Base-by-base conservation (phyloP, 2,888 invertebrate genomes). In the Ganaspis brasiliensis region DNA sequence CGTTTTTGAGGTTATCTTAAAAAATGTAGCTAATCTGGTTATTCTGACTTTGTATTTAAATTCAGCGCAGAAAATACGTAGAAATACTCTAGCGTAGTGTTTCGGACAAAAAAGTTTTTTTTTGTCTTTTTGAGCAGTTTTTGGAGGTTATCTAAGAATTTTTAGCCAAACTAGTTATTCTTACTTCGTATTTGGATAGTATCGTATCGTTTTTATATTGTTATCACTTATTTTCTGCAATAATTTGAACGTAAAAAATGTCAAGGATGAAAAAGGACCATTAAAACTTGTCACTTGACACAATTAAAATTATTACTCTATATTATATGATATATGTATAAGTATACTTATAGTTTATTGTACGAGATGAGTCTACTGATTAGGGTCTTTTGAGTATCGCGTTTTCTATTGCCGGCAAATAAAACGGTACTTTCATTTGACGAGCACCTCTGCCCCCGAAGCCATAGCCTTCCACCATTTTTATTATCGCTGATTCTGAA, bases 281-380 rank as follows among this genome's bases (percentile, higher is more conserved):
- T 6, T 37, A 63, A 19, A 1, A 63, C 19, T 35, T 63, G 19
- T 37, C 67, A 75, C 37, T 72, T 74, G 83, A 79, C 80, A 81
- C 74, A 79, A 75, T 81, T 81, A 79, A 56, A 40, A 77, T 79
- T 75, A 63, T 75, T 71, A 74, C 73, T 74, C 67, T 75, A 74
- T n/a, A 59, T 71, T 74, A 67, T 16, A 73, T 72, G 73, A 63
- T 75, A 71, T 75, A n/a, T n/a, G n/a, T n/a, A n/a, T n/a, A n/a
- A n/a, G n/a, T n/a, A n/a, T n/a, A n/a, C n/a, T n/a, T n/a, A n/a
- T 37, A n/a, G 63, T 63, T 37, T 19, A 40, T 45, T 72, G 31
- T 77, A 12, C 61, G 61, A 73, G 79, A 79, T 82, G 81, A 81
- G 81, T 76, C 77, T 67, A 49, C 70, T 78, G 82, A 79, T 80